These are phyloP conservation scores for Enhydra lutris DNA, from an alignment of 2,113 vertebrate species.

Conservation along the genomic window DNA sequence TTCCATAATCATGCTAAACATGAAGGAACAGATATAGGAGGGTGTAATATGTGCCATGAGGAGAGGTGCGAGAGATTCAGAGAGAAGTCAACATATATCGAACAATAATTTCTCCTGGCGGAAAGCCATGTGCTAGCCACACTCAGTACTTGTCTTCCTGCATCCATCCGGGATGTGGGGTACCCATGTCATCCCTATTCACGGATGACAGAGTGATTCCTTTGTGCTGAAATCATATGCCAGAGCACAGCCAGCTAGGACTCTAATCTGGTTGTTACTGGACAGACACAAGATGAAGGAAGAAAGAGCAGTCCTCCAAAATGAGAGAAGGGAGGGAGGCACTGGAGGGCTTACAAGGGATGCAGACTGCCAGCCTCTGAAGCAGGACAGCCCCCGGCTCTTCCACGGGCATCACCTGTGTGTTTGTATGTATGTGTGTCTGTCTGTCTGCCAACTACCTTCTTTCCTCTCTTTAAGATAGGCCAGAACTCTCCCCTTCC, in stretches of 20 bases:
- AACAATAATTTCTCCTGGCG: no score
- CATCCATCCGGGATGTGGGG: accelerated
- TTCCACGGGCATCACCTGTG: accelerated
- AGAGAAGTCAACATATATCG: not conserved
- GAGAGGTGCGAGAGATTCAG: accelerated
- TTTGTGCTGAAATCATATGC: not conserved
- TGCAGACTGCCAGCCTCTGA: accelerated
- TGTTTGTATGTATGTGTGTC: not conserved
- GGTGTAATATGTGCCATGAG: accelerated
- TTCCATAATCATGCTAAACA: not conserved
- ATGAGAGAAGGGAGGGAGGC: accelerated
- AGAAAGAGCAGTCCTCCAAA: accelerated
- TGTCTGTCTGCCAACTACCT: not conserved
- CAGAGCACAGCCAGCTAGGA: not conserved
- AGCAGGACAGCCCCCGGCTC: accelerated
- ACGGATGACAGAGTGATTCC: not conserved
- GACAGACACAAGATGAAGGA: not conserved
- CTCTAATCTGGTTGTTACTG: not conserved
- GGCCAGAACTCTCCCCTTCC: not conserved
- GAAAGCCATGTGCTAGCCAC: not conserved
- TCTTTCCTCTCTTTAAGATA: not conserved
- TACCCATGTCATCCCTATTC: accelerated
- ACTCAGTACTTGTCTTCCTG: no score
- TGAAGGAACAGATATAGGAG: not conserved
- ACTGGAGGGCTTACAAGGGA: accelerated